Base-by-base conservation (phyloP, 2,113 vertebrate species). In the Grallaria varia region DNA sequence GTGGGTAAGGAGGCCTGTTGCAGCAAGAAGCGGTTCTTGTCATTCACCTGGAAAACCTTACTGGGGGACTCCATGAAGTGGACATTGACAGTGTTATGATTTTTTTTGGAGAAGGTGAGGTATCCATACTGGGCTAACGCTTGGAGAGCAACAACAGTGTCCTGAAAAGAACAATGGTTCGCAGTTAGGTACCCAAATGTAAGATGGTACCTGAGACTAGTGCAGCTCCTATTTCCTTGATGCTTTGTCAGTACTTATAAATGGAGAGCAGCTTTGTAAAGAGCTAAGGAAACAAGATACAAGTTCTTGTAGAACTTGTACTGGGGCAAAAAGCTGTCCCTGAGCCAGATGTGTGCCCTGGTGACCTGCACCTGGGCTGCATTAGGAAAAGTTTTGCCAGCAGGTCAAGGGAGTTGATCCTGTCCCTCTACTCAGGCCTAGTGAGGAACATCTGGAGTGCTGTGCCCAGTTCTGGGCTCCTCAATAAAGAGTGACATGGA, bases 81-180 rank as follows among this genome's bases (percentile, higher is more conserved):
- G 45, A 97, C 59, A 52, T 91, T 35, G 22, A 98, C 69, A 0
- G 33, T 95, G 59, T 95, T 97, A 55, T 84, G 58, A 24, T 2
- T 66, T 1, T 55, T 14, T n/a, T 96, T 92, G 24, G 94, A 96
- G 83, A 96, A 97, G 39, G 97, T 98, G 87, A 96, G 81, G 52
- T 94, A 95, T 82, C 83, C 96, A 1, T 98, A 98, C 35, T 39
- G 88, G 50, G 97, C 93, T 50, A 98, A 82, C 50, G 98, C 98
- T 55, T 97, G 97, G 73, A 98, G 96, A 80, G 97, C 98, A 37
- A 98, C 75, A 7, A 96, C 87, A 8, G 97, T 98, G 76, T 97
- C 97, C 98, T 98, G 84, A 66, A 94, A 96, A 74, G n/a, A 93
- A 84, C 8, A 74, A 63, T 6, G 7, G 56, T 30, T 17, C 35